Conservation (phyloP, 2,113 vertebrate genomes). For the Hippocampus abdominalis region DNA sequence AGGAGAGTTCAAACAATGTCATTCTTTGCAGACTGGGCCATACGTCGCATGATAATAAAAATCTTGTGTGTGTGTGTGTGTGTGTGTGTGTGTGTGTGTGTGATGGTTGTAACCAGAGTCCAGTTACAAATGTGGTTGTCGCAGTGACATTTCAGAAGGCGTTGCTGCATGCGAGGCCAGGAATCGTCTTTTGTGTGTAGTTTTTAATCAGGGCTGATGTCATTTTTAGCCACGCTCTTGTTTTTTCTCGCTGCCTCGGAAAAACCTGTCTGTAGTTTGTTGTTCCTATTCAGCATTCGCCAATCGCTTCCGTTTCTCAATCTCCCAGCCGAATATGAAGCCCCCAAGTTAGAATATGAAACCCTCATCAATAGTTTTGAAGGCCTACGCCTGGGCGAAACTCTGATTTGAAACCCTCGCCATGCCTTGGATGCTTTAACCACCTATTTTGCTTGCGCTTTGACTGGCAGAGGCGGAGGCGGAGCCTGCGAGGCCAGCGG, state of each 20-base stretch:
- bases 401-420: not conserved
- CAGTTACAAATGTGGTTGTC: not conserved
- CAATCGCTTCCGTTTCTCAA: too few relatives aligned
- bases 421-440: not conserved
- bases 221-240: not conserved
- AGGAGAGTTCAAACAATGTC: conserved; percentile 32
- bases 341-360: not conserved
- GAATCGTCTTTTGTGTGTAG: not conserved
- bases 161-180: not conserved
- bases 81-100: conserved; percentile 9
- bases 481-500: conserved; percentile 42
- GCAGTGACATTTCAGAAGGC: not conserved
- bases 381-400: not conserved
- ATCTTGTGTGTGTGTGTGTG: conserved; percentile 19
- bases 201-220: not conserved
- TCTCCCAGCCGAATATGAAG: too few relatives aligned
- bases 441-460: not conserved
- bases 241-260: too few relatives aligned
- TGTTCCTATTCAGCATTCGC: too few relatives aligned
- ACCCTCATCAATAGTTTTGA: not conserved
- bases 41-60: conserved; percentile 41
- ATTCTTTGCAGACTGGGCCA: conserved; percentile 35
- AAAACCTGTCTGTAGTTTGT: too few relatives aligned
- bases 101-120: not conserved
- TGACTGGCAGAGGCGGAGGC: conserved; percentile 54